Conservation (phyloP, 2,797 vertebrate species). For the Catamblyrhynchus diadema region DNA sequence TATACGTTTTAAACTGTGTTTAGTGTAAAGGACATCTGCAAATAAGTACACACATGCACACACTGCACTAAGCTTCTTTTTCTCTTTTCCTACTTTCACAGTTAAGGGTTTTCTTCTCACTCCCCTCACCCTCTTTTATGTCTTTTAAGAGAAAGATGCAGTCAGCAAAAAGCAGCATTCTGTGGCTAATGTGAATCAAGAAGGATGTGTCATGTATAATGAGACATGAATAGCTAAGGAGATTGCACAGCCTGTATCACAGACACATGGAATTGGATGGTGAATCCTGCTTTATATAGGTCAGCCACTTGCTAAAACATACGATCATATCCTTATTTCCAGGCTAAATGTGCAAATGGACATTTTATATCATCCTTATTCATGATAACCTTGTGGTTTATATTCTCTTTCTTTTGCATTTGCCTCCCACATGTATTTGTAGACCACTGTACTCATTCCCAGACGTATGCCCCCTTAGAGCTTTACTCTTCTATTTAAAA, state of each 20-base stretch:
- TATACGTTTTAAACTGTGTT: constrained; percentile 27
- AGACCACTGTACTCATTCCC: neutral
- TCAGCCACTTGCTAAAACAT: constrained; percentile 49
- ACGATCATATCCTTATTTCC: constrained; percentile 15
- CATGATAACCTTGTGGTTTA: neutral
- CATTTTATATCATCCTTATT: neutral
- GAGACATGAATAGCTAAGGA: constrained; percentile 66
- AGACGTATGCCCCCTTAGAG: neutral
- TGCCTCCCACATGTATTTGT: neutral
- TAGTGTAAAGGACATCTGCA: constrained; percentile 45
- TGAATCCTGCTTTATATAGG: constrained; percentile 61
- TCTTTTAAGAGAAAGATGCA: constrained; percentile 60
- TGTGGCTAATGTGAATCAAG: constrained; percentile 68
- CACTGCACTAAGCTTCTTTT: constrained; percentile 51
- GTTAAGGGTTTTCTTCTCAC: constrained; percentile 60
- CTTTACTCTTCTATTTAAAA: constrained; percentile 7
- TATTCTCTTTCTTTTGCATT: neutral
- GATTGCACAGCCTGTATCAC: constrained; percentile 54
- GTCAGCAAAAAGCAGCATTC: constrained; percentile 60
- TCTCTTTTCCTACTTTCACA: constrained; percentile 50
- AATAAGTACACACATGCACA: constrained; percentile 29
- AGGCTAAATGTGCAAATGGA: neutral
- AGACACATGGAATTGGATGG: constrained; percentile 51
- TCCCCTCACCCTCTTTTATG: constrained; percentile 31
- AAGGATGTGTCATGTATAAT: constrained; percentile 67